These are phyloP conservation scores for Calephelis virginiensis DNA, from an alignment of 1,140 invertebrate species.

Conservation along the genomic window DNA sequence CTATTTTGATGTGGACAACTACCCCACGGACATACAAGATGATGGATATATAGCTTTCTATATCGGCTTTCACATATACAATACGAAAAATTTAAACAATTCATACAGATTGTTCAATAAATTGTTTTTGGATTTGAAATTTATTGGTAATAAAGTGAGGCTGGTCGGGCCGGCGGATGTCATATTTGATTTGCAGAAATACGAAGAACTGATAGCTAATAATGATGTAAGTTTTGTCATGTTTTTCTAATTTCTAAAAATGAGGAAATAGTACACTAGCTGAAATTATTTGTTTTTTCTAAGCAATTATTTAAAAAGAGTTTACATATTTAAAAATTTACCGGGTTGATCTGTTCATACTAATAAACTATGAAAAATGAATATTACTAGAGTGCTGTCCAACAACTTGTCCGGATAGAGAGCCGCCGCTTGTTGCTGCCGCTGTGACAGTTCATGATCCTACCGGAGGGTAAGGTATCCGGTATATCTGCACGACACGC, in stretches of 20 bases:
- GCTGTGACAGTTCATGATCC: too few species aligned
- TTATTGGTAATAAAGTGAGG: constrained; percentile 69
- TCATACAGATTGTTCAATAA: constrained; percentile 58
- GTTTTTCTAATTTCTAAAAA: neutral
- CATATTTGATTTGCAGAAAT: constrained; percentile 63
- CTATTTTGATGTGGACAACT: constrained; percentile 41
- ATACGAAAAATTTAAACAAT: constrained; percentile 53
- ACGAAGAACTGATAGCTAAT: constrained; percentile 52
- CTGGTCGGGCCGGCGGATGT: constrained; percentile 64
- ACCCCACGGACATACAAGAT: constrained; percentile 55
- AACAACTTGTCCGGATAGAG: too few species aligned
- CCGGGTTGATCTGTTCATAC: too few species aligned
- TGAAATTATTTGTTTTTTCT: too few species aligned
- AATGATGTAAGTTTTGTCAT: constrained; percentile 48
- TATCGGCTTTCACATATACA: constrained; percentile 61
- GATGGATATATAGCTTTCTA: constrained; percentile 70
- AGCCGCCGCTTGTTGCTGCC: too few species aligned
- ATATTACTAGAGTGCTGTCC: too few species aligned
- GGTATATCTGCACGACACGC: too few species aligned
- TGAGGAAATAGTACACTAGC: too few species aligned
- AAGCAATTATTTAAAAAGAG: too few species aligned
- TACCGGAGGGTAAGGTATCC: too few species aligned
- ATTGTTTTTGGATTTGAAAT: constrained; percentile 64
- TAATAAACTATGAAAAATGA: too few species aligned
- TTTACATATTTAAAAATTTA: too few species aligned